phyloP scores from a whole-genome alignment of 2,797 vertebrate species.

The Mormyrus hasselquistii region DNA sequence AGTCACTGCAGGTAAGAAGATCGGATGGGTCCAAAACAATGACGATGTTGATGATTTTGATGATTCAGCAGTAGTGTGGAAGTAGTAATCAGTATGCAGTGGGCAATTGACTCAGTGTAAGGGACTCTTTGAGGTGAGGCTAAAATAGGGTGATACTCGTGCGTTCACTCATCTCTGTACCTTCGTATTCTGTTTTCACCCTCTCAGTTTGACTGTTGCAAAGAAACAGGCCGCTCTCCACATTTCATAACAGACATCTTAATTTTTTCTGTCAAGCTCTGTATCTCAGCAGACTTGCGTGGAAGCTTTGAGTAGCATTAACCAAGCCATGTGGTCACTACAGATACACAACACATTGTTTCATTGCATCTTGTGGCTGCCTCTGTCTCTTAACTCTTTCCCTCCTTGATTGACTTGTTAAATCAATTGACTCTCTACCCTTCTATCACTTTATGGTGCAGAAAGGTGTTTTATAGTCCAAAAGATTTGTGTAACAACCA shows the following conservation, averaged over 20 bases:
- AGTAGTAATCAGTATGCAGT: not conserved
- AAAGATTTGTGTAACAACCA: not conserved
- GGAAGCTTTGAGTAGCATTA: slow-evolving; percentile 18
- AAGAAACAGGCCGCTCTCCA: not conserved
- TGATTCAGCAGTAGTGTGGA: not conserved
- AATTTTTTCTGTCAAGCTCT: slow-evolving; percentile 15
- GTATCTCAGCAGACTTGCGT: slow-evolving; percentile 17
- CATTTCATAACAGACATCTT: not conserved
- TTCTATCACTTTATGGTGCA: not conserved
- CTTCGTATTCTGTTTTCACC: not conserved
- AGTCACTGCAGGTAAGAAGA: not conserved
- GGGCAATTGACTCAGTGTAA: not conserved
- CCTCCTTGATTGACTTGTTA: not conserved
- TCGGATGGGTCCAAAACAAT: not conserved
- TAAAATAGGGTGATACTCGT: not conserved
- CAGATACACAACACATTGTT: not conserved
- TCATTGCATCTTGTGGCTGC: not conserved
- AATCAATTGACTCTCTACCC: not conserved
- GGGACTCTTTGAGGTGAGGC: not conserved
- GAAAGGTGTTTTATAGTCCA: not conserved
- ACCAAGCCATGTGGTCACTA: not conserved
- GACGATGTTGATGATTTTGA: not conserved
- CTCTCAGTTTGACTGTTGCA: not conserved
- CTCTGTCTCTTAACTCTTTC: not conserved
- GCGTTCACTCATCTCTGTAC: not conserved